These are phyloP conservation scores for Oxycera nigricornis DNA, from an alignment of 2,888 invertebrate genomes.

Conservation along the genomic window DNA sequence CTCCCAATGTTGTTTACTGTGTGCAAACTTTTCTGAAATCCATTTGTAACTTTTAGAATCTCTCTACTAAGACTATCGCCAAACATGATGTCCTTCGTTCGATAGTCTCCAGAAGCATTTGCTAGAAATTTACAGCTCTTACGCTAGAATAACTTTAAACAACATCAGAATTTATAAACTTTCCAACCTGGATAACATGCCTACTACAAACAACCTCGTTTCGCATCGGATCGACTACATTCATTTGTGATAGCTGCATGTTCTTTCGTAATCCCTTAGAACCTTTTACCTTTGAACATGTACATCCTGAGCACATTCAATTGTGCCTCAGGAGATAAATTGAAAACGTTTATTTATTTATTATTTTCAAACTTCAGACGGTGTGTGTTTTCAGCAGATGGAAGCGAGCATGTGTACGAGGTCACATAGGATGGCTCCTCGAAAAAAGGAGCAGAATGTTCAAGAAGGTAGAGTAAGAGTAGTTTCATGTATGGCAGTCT, in stretches of 20 bases:
- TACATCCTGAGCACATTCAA: neutral
- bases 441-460: too few species aligned
- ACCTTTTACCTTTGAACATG: neutral
- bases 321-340: slow-evolving; percentile 22
- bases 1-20: too few species aligned
- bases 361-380: slow-evolving; percentile 1
- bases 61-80: too few species aligned
- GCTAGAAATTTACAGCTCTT: too few species aligned
- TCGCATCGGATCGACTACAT: neutral
- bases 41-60: too few species aligned
- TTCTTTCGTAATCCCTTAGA: neutral
- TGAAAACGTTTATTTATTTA: slow-evolving; percentile 30
- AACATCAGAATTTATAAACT: neutral
- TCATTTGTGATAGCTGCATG: neutral
- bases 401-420: neutral
- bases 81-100: too few species aligned
- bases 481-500: too few species aligned
- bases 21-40: too few species aligned
- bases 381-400: neutral
- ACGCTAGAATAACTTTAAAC: too few species aligned
- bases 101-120: too few species aligned
- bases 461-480: too few species aligned
- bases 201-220: neutral
- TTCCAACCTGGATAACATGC: neutral
- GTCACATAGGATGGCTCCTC: neutral